phyloP scores from a whole-genome alignment of 2,888 invertebrate species.

The Muscina levida region DNA sequence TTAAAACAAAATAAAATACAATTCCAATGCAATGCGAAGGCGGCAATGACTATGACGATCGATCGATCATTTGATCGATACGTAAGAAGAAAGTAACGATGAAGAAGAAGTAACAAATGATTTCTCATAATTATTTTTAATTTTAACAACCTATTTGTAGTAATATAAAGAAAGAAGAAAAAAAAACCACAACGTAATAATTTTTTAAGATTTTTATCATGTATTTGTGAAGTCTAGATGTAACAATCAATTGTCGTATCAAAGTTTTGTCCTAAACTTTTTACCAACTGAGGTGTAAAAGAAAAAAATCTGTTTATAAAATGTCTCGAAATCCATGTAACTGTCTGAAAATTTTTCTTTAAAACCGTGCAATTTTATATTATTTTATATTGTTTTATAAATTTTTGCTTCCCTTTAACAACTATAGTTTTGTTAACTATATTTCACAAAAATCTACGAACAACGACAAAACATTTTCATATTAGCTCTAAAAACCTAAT shows the following conservation, averaged over 20 bases:
- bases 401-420: not conserved
- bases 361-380: constrained; percentile 58
- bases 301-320: not conserved
- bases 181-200: constrained; percentile 7
- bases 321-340: constrained; percentile 31
- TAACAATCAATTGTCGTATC: not conserved
- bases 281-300: not conserved
- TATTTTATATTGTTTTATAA: constrained; percentile 23
- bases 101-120: constrained; percentile 68
- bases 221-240: not conserved
- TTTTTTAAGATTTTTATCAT: constrained; percentile 31
- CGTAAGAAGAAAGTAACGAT: too few species aligned
- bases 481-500: too few species aligned
- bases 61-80: too few species aligned
- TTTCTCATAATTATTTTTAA: constrained; percentile 69
- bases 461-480: too few species aligned
- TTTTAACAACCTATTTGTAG: not conserved
- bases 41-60: constrained; percentile 46
- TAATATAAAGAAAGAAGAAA: constrained; percentile 1
- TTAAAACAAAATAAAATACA: constrained; percentile 8
- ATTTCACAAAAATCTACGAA: too few species aligned
- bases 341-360: constrained; percentile 33
- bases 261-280: constrained; percentile 44
- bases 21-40: constrained; percentile 48
- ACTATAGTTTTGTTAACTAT: too few species aligned